Percentiles rank a stretch among this genome's conserved stretches.
phyloP scores from a whole-genome alignment of 1,140 invertebrate genomes.

The Lycorma delicatula region DNA sequence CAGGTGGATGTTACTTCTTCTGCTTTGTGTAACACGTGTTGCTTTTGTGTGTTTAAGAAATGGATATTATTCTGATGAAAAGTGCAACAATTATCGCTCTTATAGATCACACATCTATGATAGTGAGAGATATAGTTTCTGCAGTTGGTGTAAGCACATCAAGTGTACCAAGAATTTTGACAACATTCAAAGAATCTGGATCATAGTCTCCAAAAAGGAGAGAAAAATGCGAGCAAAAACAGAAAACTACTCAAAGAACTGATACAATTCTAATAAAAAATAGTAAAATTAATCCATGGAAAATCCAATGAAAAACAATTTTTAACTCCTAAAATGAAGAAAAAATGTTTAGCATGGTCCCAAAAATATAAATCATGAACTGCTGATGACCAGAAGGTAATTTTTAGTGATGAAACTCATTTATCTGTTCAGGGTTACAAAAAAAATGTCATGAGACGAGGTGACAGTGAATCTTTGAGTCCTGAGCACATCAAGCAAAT shows the following conservation, averaged over 20 bases:
- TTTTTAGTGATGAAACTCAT: conserved; percentile 11
- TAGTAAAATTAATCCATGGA: conserved; percentile 1
- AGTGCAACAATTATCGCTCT: conserved; percentile 4
- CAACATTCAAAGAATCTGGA: background rate
- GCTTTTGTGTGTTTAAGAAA: background rate
- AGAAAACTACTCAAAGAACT: conserved; percentile 4
- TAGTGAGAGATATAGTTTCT: conserved; percentile 4
- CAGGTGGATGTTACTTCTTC: background rate
- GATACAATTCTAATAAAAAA: conserved; percentile 2
- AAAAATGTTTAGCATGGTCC: background rate
- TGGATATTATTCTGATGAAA: background rate
- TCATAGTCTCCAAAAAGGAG: conserved; percentile 9
- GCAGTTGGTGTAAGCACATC: conserved; percentile 14
- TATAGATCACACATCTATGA: conserved; percentile 1
- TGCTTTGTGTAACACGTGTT: background rate
- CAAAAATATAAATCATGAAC: conserved; percentile 2
- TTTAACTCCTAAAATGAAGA: background rate
- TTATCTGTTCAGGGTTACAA: conserved; percentile 10
- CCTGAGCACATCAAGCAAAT: background rate
- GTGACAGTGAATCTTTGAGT: background rate
- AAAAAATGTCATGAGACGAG: background rate
- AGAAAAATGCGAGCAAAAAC: conserved; percentile 5
- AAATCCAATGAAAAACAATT: conserved; percentile 9
- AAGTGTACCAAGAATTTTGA: conserved; percentile 10
- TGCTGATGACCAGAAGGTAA: conserved; percentile 4